Base-by-base conservation (phyloP, 2,888 invertebrate species). In the Ectemnius continuus region DNA sequence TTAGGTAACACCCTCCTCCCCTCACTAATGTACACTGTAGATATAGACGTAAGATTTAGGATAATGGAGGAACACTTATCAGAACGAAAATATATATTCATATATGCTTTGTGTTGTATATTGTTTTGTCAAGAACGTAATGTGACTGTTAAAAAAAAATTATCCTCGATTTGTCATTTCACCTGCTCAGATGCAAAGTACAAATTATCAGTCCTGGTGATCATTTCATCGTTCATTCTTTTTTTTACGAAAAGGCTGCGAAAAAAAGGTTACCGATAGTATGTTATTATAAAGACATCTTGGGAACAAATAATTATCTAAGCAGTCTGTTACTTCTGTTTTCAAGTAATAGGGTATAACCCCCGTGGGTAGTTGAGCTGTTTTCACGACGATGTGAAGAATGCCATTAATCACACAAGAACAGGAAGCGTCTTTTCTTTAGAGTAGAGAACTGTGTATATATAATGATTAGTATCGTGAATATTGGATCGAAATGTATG, bases 11-110 rank as follows among this genome's bases (percentile, higher is more conserved):
- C 52, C 52, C 52, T 74, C 79, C 84, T 60, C 67, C 67, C 58
- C 70, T 70, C 69, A 70, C 69, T 82, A 81, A 78, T 83, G 80
- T 84, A 84, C 84, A 81, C 77, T 88, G 88, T 88, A 88, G 87
- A 88, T 88, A 88, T 84, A 87, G 80, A 65, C 58, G 66, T 85
- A 86, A 84, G 75, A 79, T 79, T 79, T 84, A 81, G 72, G 67
- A 75, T 84, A 80, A 80, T 77, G 56, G 67, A 65, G 57, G 69
- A 70, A 73, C 63, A 76, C 67, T 69, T 78, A 68, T 71, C 69
- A 75, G 58, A 68, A 75, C 56, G 61, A 63, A 69, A 65, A 72
- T 71, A 73, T 75, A 73, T 70, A 81, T 80, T 78, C 66, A 61
- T 73, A 80, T 72, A 67, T 66, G 64, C 75, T 78, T 77, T 81